A percentile compares a stretch with the other conserved stretches of the same genome.
Evolutionary conservation across 30 jellyfish, hydroid and myxozoan genomes (phyloP).

Genomic region (Pelagia noctiluca): DNA sequence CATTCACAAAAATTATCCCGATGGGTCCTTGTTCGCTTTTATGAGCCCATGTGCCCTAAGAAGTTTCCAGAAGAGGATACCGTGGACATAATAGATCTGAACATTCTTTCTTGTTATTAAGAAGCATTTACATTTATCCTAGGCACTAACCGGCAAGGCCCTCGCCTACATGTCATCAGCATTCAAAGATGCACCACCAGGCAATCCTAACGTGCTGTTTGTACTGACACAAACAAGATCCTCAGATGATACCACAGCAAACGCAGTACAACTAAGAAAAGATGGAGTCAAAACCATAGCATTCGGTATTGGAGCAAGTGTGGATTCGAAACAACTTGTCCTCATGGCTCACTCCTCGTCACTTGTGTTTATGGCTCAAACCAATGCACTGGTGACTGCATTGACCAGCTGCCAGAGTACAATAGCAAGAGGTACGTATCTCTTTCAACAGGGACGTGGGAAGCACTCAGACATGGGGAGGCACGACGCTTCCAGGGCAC

Average conservation of each 20-base stretch:
- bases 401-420: slow-evolving; percentile 62
- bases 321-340: slow-evolving; percentile 78
- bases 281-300: slow-evolving; percentile 88
- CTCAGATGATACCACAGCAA: slow-evolving; percentile 82
- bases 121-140: no score
- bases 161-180: slow-evolving; percentile 66
- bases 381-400: slow-evolving; percentile 76
- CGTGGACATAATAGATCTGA: no score
- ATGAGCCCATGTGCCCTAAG: no score
- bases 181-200: slow-evolving; percentile 95
- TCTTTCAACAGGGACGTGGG: no score
- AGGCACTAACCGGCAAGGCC: slow-evolving; percentile 87
- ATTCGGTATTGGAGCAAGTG: slow-evolving; percentile 86
- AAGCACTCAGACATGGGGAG: no score
- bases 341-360: slow-evolving; percentile 79
- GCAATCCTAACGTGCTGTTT: slow-evolving; percentile 85
- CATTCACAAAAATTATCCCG: no score
- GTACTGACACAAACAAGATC: slow-evolving; percentile 85
- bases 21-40: no score
- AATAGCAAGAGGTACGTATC: slow-evolving; percentile 75
- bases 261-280: slow-evolving; percentile 81
- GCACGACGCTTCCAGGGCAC: no score
- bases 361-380: slow-evolving; percentile 62
- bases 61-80: no score
- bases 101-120: no score